Evolutionary conservation across 1,140 invertebrate species (phyloP).

Genomic region (Melanaphis sacchari): DNA sequence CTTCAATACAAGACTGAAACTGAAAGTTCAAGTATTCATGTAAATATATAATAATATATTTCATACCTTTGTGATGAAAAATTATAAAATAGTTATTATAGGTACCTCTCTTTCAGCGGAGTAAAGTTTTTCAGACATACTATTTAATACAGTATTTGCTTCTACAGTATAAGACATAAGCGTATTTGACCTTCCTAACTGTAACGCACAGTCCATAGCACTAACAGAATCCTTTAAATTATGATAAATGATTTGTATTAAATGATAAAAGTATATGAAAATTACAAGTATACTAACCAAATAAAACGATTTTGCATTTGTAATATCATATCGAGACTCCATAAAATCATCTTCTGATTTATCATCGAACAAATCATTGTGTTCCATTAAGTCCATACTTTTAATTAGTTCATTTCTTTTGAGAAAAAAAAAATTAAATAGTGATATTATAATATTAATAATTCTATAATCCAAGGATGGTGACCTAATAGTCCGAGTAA

Average conservation of each 20-base stretch:
- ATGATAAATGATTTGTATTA: background rate
- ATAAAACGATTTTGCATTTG: conserved; percentile 27
- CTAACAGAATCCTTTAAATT: conserved; percentile 35
- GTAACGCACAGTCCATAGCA: conserved; percentile 29
- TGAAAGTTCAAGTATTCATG: background rate
- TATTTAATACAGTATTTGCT: conserved; percentile 32
- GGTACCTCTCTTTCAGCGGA: conserved; percentile 8
- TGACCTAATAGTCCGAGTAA: background rate
- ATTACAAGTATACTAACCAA: conserved; percentile 14
- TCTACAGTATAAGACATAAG: conserved; percentile 16
- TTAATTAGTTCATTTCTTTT: background rate
- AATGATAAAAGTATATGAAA: background rate
- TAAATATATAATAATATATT: conserved; percentile 10
- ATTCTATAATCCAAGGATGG: background rate
- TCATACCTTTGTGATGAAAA: background rate
- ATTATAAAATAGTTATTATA: background rate
- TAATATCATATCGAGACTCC: background rate
- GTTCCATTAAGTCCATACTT: conserved; percentile 1
- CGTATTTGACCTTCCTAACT: conserved; percentile 8
- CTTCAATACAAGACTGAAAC: conserved; percentile 28
- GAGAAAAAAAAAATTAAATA: background rate
- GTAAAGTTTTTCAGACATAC: conserved; percentile 42
- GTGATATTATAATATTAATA: background rate
- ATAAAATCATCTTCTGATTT: conserved; percentile 17
- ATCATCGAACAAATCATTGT: background rate